Evolutionary conservation across 2,113 vertebrate genomes (phyloP).

Genomic region (Aldabrachelys gigantea): DNA sequence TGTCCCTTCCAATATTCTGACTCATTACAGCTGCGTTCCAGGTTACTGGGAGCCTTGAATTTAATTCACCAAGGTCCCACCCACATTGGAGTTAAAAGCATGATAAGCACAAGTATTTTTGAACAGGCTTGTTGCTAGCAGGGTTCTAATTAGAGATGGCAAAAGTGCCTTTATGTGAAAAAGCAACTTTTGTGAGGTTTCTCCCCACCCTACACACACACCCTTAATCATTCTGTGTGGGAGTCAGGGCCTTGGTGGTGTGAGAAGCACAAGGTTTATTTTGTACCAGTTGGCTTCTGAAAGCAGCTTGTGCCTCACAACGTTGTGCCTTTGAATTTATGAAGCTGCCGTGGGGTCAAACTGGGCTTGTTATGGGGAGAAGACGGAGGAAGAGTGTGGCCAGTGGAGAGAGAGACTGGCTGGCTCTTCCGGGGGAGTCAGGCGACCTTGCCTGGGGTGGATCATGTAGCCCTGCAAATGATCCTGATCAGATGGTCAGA

Average conservation of each 20-base stretch:
- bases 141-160: background rate
- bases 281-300: background rate
- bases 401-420: background rate
- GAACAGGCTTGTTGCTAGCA: background rate
- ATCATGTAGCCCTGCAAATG: background rate
- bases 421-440: background rate
- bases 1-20: background rate
- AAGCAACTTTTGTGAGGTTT: background rate
- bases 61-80: background rate
- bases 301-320: background rate
- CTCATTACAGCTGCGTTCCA: background rate
- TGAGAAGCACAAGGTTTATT: background rate
- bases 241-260: background rate
- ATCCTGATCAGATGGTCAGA: background rate
- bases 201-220: background rate
- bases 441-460: background rate
- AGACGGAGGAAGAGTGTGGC: background rate
- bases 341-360: background rate
- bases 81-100: background rate
- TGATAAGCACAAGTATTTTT: background rate
- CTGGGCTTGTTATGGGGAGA: background rate
- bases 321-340: background rate
- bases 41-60: rapidly evolving
- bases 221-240: background rate
- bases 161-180: no score